Conservation (phyloP, 1,140 invertebrate genomes). For the Matsumurasca onukii region DNA sequence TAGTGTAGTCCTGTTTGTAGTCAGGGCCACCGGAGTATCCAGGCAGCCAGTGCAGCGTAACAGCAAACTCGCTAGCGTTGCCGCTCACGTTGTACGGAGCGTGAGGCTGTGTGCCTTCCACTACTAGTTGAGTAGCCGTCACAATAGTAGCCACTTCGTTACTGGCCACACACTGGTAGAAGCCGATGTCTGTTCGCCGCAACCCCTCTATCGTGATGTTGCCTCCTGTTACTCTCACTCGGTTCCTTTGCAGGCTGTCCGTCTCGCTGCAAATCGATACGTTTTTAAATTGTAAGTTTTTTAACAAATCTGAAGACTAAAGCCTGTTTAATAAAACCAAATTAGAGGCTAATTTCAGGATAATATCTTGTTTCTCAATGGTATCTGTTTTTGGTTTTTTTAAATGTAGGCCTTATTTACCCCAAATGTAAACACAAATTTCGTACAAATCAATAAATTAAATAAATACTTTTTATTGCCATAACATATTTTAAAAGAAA, state of each 20-base stretch:
- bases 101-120: constrained; percentile 95
- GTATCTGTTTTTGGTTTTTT: no score
- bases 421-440: no score
- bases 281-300: no score
- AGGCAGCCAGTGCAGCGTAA: constrained; percentile 88
- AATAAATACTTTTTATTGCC: no score
- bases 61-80: constrained; percentile 82
- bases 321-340: no score
- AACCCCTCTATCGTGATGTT: constrained; percentile 91
- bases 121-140: constrained; percentile 84
- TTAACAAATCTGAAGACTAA: no score
- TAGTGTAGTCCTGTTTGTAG: constrained; percentile 92
- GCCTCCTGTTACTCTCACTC: constrained; percentile 74
- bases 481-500: no score
- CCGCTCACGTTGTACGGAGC: constrained; percentile 93
- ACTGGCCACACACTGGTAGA: constrained; percentile 91
- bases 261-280: constrained; percentile 69
- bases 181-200: constrained; percentile 86
- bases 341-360: no score
- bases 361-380: no score
- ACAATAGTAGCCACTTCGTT: constrained; percentile 95
- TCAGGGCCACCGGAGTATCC: constrained; percentile 93
- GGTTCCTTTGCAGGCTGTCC: constrained; percentile 75
- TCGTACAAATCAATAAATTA: no score
- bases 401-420: no score